Evolutionary conservation across 2,797 vertebrate genomes (phyloP).

Genomic region (Erethizon dorsatum): DNA sequence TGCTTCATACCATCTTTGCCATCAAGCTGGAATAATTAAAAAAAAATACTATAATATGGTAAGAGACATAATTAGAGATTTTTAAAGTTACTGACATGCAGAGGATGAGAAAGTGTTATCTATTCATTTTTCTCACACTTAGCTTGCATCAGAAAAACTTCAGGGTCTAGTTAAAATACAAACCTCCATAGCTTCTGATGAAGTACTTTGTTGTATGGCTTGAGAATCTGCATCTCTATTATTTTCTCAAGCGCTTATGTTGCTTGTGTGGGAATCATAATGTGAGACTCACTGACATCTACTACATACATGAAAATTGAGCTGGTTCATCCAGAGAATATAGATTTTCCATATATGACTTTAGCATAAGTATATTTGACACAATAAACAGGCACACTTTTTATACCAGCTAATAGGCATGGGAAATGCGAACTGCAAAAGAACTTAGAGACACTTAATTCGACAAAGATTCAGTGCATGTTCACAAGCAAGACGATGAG

Average conservation of each 20-base stretch:
- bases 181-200: neutral
- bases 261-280: neutral
- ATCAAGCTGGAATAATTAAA: constrained; percentile 90
- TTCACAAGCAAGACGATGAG: neutral
- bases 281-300: neutral
- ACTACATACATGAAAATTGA: neutral
- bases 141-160: neutral
- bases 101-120: neutral
- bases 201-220: neutral
- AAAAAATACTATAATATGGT: neutral
- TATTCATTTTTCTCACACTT: neutral
- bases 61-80: neutral
- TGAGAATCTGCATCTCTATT: constrained; percentile 33
- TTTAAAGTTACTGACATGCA: neutral
- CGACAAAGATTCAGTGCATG: neutral
- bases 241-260: neutral
- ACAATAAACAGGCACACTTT: neutral
- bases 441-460: neutral
- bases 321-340: neutral
- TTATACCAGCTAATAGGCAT: neutral
- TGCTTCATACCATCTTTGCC: constrained; percentile 90
- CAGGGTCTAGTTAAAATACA: neutral
- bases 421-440: neutral
- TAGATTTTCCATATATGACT: neutral
- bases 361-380: neutral